Evolutionary conservation across 2,888 invertebrate species (phyloP).

Genomic region (Drosophila parthenogenetica): DNA sequence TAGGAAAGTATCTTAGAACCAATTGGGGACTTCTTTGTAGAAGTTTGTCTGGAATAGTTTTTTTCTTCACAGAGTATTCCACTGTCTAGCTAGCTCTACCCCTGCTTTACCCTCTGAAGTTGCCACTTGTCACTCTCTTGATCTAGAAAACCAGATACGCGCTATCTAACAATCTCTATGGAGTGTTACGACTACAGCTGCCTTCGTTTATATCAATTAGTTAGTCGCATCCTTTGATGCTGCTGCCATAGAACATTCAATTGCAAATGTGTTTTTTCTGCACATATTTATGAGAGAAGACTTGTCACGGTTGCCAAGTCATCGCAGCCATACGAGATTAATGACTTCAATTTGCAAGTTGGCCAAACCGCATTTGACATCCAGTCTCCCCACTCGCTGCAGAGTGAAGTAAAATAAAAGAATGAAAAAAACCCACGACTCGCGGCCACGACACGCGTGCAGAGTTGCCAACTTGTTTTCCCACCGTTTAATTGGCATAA

Average conservation of each 20-base stretch:
- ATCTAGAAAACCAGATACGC: slow-evolving; percentile 6
- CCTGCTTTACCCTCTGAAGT: not conserved
- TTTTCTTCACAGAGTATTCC: not conserved
- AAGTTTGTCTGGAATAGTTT: too few relatives aligned
- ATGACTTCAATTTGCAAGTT: slow-evolving; percentile 57
- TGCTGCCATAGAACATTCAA: slow-evolving; percentile 7
- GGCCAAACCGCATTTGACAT: slow-evolving; percentile 27
- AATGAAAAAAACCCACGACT: slow-evolving; percentile 45
- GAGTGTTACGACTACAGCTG: slow-evolving; percentile 10
- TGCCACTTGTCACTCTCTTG: slow-evolving; percentile 5
- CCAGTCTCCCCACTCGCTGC: slow-evolving; percentile 54
- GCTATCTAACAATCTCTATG: slow-evolving; percentile 1
- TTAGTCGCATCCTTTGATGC: slow-evolving; percentile 38
- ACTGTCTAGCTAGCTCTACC: not conserved
- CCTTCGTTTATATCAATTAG: slow-evolving; percentile 39
- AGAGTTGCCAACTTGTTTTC: slow-evolving; percentile 75
- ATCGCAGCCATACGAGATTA: slow-evolving; percentile 36
- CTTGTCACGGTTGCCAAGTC: slow-evolving; percentile 22
- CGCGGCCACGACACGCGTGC: slow-evolving; percentile 56
- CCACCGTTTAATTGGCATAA: slow-evolving; percentile 80
- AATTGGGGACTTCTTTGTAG: too few relatives aligned
- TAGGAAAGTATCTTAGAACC: too few relatives aligned
- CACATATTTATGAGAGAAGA: slow-evolving; percentile 15
- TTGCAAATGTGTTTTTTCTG: not conserved
- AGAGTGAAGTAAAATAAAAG: too few relatives aligned